These are phyloP conservation scores for Garra rufa DNA, from an alignment of 2,113 vertebrate species.

Conservation along the genomic window DNA sequence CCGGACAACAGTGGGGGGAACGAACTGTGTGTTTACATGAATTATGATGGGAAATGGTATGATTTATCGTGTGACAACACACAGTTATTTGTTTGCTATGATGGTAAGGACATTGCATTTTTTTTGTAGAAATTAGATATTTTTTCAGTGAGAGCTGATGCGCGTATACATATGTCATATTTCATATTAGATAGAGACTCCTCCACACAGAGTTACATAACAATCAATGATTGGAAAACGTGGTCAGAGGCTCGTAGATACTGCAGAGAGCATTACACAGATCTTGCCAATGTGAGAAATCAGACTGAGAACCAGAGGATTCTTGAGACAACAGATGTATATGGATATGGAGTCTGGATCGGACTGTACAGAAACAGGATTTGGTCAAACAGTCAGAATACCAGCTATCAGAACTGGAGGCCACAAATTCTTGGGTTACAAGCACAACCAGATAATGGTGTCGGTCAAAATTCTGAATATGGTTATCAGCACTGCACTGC, in stretches of 20 bases:
- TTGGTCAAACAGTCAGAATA: constrained; percentile 29
- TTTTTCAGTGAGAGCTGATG: neutral
- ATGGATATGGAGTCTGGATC: constrained; percentile 2
- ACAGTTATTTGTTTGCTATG: constrained; percentile 18
- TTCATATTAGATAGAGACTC: neutral
- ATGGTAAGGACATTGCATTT: neutral
- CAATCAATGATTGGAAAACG: neutral
- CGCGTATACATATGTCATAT: neutral
- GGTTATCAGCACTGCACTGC: constrained; percentile 36
- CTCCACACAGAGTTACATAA: neutral
- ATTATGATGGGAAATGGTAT: neutral
- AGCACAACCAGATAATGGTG: constrained; percentile 40
- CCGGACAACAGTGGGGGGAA: constrained; percentile 19
- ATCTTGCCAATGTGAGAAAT: constrained; percentile 43
- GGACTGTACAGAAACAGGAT: constrained; percentile 41
- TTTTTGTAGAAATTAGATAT: neutral
- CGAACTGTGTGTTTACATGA: neutral
- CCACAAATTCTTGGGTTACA: neutral
- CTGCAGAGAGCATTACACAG: constrained; percentile 44
- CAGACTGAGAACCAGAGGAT: constrained; percentile 36
- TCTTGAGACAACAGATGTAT: neutral
- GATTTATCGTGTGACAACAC: neutral
- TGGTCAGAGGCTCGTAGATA: constrained; percentile 37
- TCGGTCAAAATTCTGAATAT: neutral
- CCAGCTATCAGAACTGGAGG: neutral